These are phyloP conservation scores for Argynnis bischoffii DNA, from an alignment of 2,888 invertebrate species.

Conservation along the genomic window DNA sequence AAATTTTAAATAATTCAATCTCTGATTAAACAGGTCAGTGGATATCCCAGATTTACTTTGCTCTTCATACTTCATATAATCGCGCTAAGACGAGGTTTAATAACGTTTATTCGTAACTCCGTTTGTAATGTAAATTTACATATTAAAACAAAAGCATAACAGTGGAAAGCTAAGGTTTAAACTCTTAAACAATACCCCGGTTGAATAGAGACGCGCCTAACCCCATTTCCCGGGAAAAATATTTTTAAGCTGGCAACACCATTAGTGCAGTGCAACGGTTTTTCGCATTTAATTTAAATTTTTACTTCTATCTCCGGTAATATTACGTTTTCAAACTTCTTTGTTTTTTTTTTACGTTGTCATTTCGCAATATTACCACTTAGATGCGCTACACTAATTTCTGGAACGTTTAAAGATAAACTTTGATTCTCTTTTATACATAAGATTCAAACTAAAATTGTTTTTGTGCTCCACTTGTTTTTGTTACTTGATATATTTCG, in stretches of 20 bases:
- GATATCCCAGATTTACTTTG: constrained; percentile 21
- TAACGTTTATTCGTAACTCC: constrained; percentile 42
- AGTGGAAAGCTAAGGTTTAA: constrained; percentile 47
- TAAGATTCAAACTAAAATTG: not conserved
- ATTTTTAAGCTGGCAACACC: constrained; percentile 55
- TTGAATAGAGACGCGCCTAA: constrained; percentile 60
- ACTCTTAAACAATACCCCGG: constrained; percentile 55
- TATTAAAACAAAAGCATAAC: constrained; percentile 51
- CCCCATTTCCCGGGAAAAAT: constrained; percentile 63
- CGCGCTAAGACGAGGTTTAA: constrained; percentile 37
- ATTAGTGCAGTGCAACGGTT: constrained; percentile 63
- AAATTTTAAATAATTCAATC: constrained; percentile 1
- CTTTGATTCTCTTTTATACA: constrained; percentile 12
- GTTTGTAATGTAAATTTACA: constrained; percentile 46
- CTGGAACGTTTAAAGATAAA: constrained; percentile 13
- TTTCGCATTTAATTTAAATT: constrained; percentile 68
- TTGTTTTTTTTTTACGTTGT: constrained; percentile 35
- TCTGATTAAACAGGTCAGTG: constrained; percentile 17
- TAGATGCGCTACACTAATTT: constrained; percentile 33
- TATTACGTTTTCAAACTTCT: constrained; percentile 37
- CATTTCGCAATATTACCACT: constrained; percentile 37
- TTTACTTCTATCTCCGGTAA: constrained; percentile 52
- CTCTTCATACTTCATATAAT: constrained; percentile 29
- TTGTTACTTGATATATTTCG: not conserved
- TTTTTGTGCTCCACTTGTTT: not conserved